These are phyloP conservation scores for Scaptomyza parva DNA, from an alignment of 2,888 invertebrate genomes.

Conservation along the genomic window DNA sequence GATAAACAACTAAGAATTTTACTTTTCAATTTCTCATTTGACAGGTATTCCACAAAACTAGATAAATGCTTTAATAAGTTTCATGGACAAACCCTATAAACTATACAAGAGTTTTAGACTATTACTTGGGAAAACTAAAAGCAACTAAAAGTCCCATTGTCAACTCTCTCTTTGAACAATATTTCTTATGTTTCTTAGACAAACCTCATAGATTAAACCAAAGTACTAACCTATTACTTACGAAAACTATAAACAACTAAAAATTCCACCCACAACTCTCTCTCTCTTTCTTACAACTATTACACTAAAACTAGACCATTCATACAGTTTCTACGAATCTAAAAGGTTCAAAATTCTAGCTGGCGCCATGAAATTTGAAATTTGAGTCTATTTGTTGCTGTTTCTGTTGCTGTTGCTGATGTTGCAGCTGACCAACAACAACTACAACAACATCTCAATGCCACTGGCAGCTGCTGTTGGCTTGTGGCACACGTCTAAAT, in stretches of 20 bases:
- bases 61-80: too few species aligned
- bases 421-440: constrained; percentile 39
- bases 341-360: not conserved
- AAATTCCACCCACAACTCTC: not conserved
- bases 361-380: constrained; percentile 71
- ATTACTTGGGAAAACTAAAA: too few species aligned
- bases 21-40: too few species aligned
- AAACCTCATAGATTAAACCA: not conserved
- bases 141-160: too few species aligned
- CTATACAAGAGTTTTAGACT: too few species aligned
- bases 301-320: constrained; percentile 1
- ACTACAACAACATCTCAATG: constrained; percentile 25
- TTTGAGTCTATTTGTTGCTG: constrained; percentile 52
- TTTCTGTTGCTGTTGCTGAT: too few species aligned
- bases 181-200: not conserved
- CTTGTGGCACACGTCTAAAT: constrained; percentile 18
- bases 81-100: too few species aligned
- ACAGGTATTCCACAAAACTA: too few species aligned
- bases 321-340: not conserved
- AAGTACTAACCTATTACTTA: too few species aligned
- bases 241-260: too few species aligned
- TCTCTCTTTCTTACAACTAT: not conserved
- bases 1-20: too few species aligned
- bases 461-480: constrained; percentile 37
- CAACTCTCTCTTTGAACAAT: too few species aligned